These are phyloP conservation scores for Simalia tracyae DNA, from an alignment of 2,797 vertebrate genomes.

Conservation along the genomic window DNA sequence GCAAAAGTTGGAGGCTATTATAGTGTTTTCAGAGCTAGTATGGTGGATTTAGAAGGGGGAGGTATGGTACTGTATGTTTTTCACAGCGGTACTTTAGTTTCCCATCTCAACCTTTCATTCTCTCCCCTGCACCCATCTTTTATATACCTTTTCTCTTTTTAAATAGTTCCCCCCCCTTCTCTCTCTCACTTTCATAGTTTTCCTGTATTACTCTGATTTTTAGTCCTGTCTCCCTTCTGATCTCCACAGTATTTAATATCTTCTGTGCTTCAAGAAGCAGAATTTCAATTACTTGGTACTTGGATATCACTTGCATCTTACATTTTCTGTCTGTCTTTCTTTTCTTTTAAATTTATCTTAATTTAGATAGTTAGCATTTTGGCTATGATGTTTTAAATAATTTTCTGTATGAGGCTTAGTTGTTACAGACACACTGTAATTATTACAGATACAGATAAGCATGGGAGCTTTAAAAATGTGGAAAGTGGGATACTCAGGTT, in stretches of 20 bases:
- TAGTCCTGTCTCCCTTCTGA: not conserved
- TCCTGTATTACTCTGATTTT: not conserved
- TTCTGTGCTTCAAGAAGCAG: not conserved
- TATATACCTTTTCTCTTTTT: not conserved
- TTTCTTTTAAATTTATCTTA: not conserved
- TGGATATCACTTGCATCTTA: not conserved
- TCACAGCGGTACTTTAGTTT: not conserved
- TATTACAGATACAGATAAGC: not conserved
- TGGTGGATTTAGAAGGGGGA: not conserved
- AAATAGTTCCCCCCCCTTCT: not conserved
- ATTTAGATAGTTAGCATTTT: not conserved
- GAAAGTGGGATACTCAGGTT: not conserved
- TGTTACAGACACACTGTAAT: not conserved
- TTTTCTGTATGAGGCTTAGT: not conserved
- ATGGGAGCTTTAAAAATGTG: not conserved
- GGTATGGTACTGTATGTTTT: not conserved
- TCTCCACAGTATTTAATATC: not conserved
- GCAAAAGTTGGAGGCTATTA: not conserved
- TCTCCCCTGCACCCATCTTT: not conserved
- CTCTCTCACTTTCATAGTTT: not conserved
- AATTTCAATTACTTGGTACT: not conserved
- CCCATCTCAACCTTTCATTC: not conserved
- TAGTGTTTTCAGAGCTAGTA: not conserved
- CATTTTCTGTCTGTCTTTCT: not conserved
- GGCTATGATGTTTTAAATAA: not conserved